These are phyloP conservation scores for Carcina quercana DNA, from an alignment of 2,888 invertebrate species.

Conservation along the genomic window DNA sequence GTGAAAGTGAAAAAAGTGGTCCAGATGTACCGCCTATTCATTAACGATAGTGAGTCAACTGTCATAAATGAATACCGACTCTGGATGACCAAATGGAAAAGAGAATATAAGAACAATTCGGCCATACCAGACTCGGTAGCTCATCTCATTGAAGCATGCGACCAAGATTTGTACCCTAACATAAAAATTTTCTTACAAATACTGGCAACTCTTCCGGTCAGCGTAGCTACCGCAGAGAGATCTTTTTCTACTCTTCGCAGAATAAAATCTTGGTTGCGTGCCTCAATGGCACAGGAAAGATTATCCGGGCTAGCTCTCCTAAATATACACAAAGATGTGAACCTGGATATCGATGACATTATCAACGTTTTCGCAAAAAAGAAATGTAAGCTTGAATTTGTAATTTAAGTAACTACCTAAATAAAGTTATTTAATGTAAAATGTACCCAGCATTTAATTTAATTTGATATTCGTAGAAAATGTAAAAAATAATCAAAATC, in stretches of 20 bases:
- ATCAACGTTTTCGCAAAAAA: conserved; percentile 12
- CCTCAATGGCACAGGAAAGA: neutral
- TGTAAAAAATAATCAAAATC: no score
- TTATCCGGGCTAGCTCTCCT: conserved; percentile 6
- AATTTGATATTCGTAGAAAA: no score
- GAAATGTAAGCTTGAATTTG: conserved; percentile 10
- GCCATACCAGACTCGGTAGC: conserved; percentile 12
- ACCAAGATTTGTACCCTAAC: conserved; percentile 12
- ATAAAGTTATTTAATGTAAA: no score
- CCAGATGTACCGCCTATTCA: conserved; percentile 8
- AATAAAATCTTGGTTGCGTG: neutral
- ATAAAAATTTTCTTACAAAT: neutral
- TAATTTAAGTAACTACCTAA: no score
- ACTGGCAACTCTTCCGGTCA: neutral
- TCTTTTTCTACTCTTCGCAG: neutral
- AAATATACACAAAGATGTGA: conserved; percentile 10
- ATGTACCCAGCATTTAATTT: no score
- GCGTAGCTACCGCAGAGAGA: neutral
- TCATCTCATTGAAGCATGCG: conserved; percentile 10
- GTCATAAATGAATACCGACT: conserved; percentile 12
- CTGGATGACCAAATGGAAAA: conserved; percentile 13
- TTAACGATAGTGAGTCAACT: conserved; percentile 10
- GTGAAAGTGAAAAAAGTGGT: conserved; percentile 8
- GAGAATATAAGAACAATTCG: conserved; percentile 8
- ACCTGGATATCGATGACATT: conserved; percentile 8